Conservation (phyloP, 2,113 vertebrate species). For the Grammomys surdaster region DNA sequence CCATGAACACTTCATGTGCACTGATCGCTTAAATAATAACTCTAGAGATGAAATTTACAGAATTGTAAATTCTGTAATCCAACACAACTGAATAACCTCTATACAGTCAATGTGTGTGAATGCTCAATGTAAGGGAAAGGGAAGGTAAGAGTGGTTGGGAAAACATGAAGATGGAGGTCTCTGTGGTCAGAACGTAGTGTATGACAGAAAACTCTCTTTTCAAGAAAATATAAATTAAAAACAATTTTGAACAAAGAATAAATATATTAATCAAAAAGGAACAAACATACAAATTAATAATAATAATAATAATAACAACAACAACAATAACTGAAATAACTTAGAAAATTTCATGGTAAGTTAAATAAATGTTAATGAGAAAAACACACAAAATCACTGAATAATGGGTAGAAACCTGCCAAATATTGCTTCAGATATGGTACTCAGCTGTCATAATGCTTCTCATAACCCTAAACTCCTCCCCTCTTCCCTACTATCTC, state of each 20-base stretch:
- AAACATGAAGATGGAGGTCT: too few relatives aligned
- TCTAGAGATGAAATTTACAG: not conserved
- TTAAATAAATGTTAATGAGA: not conserved
- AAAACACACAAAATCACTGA: not conserved
- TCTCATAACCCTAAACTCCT: not conserved
- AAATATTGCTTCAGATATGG: not conserved
- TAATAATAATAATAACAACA: not conserved
- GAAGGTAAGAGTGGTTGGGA: not conserved
- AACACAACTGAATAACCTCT: not conserved
- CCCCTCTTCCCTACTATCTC: not conserved
- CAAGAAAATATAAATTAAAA: not conserved
- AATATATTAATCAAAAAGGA: not conserved
- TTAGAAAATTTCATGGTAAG: not conserved
- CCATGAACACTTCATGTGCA: not conserved
- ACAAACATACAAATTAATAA: not conserved
- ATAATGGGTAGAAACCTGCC: not conserved
- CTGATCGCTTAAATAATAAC: not conserved
- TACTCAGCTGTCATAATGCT: not conserved
- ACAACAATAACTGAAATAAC: not conserved
- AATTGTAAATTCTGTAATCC: too few relatives aligned
- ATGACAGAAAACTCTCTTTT: not conserved
- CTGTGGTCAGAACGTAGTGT: not conserved
- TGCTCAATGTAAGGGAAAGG: not conserved
- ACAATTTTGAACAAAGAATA: not conserved
- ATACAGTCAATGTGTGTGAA: too few relatives aligned